Evolutionary conservation across 2,113 vertebrate species (phyloP), one percentile per base, ranked within the genome.

Genomic region (Embiotoca jacksoni): DNA sequence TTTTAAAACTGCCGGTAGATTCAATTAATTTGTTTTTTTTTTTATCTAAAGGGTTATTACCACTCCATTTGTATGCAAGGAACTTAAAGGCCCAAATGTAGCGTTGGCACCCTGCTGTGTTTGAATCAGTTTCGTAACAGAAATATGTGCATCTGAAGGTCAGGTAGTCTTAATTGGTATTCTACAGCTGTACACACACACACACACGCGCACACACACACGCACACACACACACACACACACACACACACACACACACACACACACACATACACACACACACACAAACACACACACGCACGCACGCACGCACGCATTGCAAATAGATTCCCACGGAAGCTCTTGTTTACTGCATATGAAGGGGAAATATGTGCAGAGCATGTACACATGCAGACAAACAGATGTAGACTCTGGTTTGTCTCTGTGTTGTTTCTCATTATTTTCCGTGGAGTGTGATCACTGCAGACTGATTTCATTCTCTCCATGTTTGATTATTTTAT

Each of bases 151-250:
- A 4, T 62, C 31, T 84, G 72, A 80, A 65, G 74, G 77, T 70
- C 72, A 73, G 47, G 23, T 57, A 33, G 16, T 49, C 50, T 67
- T 78, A 73, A 81, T 85, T 89, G 49, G 63, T 37, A 13, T 82
- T 52, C 68, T 60, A 53, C 44, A 75, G 44, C 49, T 16, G 41
- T n/a, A 7, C 46, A 50, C 46, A 36, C 37, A 30, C 39, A 57
- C 23, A 23, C 63, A 32, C n/a, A 16, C 4, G 49, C 13, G 6
- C 36, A 39, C 46, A 46, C 37, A 35, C 50, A 46, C 23, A 23
- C 49, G 14, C n/a, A 16, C 23, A 23, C 23, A 23, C 23, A 23
- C 23, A 23, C 23, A 23, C 23, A 23, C 23, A 23, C 23, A 23
- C 23, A 23, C 23, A 23, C 23, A 23, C 23, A 23, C 23, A 23